Percentiles rank a stretch among this genome's conserved stretches.
These are phyloP conservation scores for Clistopyga incitator DNA, from an alignment of 2,888 invertebrate genomes.

Conservation along the genomic window DNA sequence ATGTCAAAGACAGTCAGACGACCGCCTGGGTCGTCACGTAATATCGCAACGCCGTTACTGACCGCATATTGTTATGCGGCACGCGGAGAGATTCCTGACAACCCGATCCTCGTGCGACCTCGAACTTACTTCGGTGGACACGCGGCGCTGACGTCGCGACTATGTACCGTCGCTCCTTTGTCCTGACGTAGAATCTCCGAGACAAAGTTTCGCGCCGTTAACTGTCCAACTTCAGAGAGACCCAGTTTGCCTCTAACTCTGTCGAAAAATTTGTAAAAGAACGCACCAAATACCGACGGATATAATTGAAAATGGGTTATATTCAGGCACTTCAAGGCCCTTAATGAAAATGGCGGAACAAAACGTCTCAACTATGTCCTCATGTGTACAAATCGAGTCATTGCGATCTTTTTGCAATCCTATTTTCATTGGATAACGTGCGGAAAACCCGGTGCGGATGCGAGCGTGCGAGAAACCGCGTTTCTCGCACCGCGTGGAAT, in stretches of 20 bases:
- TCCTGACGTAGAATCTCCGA: background rate
- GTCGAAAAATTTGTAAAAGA: background rate
- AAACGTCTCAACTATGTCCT: too few relatives aligned
- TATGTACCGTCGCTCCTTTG: background rate
- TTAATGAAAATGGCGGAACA: too few relatives aligned
- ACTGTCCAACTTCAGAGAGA: background rate
- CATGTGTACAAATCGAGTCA: too few relatives aligned
- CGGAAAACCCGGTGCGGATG: too few relatives aligned
- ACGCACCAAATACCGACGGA: background rate
- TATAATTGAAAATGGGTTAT: background rate
- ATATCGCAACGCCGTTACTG: background rate
- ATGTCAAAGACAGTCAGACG: slow-evolving; percentile 4
- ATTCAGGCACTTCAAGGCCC: too few relatives aligned
- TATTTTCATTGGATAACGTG: too few relatives aligned
- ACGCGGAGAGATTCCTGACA: slow-evolving; percentile 35
- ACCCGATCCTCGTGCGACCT: slow-evolving; percentile 18
- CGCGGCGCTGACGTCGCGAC: background rate
- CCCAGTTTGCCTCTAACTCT: background rate
- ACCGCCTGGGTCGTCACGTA: background rate
- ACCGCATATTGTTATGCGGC: slow-evolving; percentile 34
- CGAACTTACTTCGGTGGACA: slow-evolving; percentile 22
- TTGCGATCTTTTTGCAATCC: too few relatives aligned
- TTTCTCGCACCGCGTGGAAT: too few relatives aligned
- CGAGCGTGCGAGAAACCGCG: too few relatives aligned
- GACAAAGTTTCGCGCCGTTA: background rate